Percentiles rank a stretch among this genome's conserved stretches.
These are phyloP conservation scores for Drosophila kikkawai DNA, from an alignment of 1,140 invertebrate genomes.

Conservation along the genomic window DNA sequence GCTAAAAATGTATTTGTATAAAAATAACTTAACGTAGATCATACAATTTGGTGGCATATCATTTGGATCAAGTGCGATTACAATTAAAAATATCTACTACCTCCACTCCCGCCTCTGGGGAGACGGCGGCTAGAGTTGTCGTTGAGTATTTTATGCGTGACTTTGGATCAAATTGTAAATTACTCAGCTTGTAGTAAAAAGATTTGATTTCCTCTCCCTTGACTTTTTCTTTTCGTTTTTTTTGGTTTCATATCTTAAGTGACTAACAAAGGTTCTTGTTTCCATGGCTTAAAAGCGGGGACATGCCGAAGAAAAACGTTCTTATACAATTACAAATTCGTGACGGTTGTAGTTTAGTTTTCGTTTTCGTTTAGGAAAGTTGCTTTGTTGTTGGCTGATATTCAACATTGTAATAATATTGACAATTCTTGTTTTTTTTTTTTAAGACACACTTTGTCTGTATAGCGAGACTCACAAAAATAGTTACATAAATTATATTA, in stretches of 20 bases:
- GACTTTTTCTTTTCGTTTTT: constrained; percentile 16
- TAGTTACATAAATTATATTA: constrained; percentile 52
- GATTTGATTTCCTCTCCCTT: constrained; percentile 58
- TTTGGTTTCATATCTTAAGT: constrained; percentile 33
- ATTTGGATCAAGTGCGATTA: constrained; percentile 73
- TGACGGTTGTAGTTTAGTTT: constrained; percentile 61
- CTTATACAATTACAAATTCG: constrained; percentile 76
- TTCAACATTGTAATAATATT: constrained; percentile 68
- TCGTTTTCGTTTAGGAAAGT: constrained; percentile 46
- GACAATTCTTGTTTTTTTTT: constrained; percentile 29
- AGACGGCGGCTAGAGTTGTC: constrained; percentile 27
- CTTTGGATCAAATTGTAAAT: constrained; percentile 51
- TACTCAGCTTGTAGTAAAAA: constrained; percentile 60
- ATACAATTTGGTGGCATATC: constrained; percentile 76
- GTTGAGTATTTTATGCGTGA: constrained; percentile 49
- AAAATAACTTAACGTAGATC: constrained; percentile 61
- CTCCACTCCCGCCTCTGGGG: constrained; percentile 14
- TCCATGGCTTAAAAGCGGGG: constrained; percentile 19
- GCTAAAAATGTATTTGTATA: constrained; percentile 51
- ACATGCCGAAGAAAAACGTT: constrained; percentile 28
- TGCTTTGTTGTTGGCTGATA: constrained; percentile 18
- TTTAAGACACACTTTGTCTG: constrained; percentile 76
- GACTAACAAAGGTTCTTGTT: constrained; percentile 35
- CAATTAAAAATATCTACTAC: constrained; percentile 33
- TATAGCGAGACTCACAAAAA: constrained; percentile 37